Evolutionary conservation across 2,113 vertebrate species (phyloP), one percentile per base, ranked within the genome.

Genomic region (Melanostigma gelatinosum): DNA sequence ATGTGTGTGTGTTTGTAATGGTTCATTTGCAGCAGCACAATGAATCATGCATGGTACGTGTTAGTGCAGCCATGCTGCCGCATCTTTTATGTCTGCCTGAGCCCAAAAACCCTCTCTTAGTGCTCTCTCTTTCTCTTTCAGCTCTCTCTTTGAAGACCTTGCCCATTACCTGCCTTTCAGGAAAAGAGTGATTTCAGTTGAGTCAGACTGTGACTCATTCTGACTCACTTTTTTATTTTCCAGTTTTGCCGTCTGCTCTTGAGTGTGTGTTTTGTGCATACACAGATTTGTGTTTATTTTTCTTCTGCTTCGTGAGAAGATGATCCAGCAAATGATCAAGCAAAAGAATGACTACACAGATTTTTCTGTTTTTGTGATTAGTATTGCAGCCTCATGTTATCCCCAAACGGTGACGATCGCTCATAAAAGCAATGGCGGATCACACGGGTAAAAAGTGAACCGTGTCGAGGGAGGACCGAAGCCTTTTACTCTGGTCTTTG

Each of bases 81-180:
- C 20, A 42, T 85, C 27, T 78, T 62, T 78, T 40, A 48, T 50
- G 67, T 76, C 54, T 5, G 74, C 69, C 69, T 36, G 5, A 75
- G 57, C 68, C 73, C 20, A 61, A 78, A 40, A n/a, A 16, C 40
- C 16, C 32, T 18, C 42, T 27, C 13, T 42, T 16, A n/a, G 22
- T 46, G 50, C 68, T 75, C 58, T n/a, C n/a, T n/a, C n/a, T n/a
- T n/a, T n/a, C n/a, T n/a, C n/a, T n/a, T n/a, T n/a, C n/a, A n/a
- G n/a, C 72, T 22, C 42, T 67, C 67, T 64, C 75, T 86, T 29
- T 71, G 60, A 61, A 83, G 73, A 89, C 71, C 64, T 72, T 81
- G 66, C 77, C 79, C 75, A 57, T 79, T 85, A 85, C 77, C 73
- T 88, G 63, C 64, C 84, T 85, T 66, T 79, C 48, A 88, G 69